Evolutionary conservation across 1,140 invertebrate species (phyloP).

Genomic region (Nebria ingens): DNA sequence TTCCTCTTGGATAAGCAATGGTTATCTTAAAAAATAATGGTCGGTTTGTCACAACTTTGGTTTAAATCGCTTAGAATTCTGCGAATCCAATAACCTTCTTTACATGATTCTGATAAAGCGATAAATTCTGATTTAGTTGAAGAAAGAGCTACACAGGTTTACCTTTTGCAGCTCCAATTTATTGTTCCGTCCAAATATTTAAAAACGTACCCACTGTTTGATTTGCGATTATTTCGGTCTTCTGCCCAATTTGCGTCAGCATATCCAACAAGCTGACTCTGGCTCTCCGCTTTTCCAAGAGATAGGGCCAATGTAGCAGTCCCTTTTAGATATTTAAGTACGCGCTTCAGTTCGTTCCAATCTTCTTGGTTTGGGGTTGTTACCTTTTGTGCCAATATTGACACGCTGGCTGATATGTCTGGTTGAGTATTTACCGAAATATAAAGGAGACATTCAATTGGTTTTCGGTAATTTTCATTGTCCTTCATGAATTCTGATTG

Average conservation of each 20-base stretch:
- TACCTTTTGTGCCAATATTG: conserved; percentile 26
- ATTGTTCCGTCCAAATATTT: too few relatives aligned
- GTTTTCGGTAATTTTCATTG: conserved; percentile 20
- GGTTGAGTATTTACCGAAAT: conserved; percentile 28
- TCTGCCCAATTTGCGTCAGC: conserved; percentile 32
- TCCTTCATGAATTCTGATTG: conserved; percentile 7
- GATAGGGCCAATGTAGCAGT: conserved; percentile 18
- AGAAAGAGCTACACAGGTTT: too few relatives aligned
- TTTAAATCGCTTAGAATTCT: too few relatives aligned
- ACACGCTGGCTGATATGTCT: conserved; percentile 32
- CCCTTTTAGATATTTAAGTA: conserved; percentile 28
- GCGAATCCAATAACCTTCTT: too few relatives aligned
- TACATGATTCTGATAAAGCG: too few relatives aligned
- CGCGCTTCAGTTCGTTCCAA: conserved; percentile 26
- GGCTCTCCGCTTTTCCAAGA: not conserved
- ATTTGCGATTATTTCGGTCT: conserved; percentile 25
- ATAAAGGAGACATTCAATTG: conserved; percentile 32
- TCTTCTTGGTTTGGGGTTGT: conserved; percentile 20
- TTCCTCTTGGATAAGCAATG: too few relatives aligned
- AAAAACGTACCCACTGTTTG: conserved; percentile 28
- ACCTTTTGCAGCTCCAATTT: too few relatives aligned
- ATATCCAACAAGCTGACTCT: conserved; percentile 18
- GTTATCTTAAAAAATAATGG: too few relatives aligned
- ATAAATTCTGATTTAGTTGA: too few relatives aligned
- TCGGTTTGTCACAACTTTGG: too few relatives aligned